Evolutionary conservation across 2,888 invertebrate genomes (phyloP).

Genomic region (Polylopha cassiicola): DNA sequence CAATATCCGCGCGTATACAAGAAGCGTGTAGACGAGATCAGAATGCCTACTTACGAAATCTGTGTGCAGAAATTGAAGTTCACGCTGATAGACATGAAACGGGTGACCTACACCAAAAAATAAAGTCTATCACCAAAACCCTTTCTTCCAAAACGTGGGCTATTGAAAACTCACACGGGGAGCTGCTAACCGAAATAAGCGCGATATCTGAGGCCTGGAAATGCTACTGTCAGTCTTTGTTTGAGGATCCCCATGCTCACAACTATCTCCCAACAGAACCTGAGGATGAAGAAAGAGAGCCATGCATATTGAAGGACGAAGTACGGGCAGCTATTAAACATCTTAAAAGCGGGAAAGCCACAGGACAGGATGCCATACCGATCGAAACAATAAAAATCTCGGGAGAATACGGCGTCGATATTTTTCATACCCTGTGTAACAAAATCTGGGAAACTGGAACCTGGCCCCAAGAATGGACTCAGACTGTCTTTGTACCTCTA

Average conservation of each 20-base stretch:
- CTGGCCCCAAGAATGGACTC: conserved; percentile 13
- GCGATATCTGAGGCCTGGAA: too few species aligned
- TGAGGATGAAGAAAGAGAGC: not conserved
- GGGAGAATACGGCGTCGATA: conserved; percentile 6
- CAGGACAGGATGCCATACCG: conserved; percentile 7
- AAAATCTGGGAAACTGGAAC: conserved; percentile 7
- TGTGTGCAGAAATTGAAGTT: not conserved
- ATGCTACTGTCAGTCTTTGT: too few species aligned
- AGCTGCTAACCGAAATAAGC: too few species aligned
- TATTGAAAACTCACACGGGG: too few species aligned
- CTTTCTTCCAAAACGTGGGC: too few species aligned
- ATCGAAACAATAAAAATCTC: conserved; percentile 6
- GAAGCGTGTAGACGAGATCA: not conserved
- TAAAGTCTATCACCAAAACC: not conserved
- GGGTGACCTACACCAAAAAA: not conserved
- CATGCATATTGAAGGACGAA: conserved; percentile 4
- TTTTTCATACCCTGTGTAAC: conserved; percentile 2
- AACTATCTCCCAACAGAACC: too few species aligned
- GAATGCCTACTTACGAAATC: not conserved
- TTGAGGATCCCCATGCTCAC: too few species aligned
- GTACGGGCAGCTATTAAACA: conserved; percentile 9
- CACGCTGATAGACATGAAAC: not conserved
- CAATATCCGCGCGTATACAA: not conserved
- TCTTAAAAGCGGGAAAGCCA: conserved; percentile 10
- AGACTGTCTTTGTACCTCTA: conserved; percentile 5